Percentiles rank a stretch among this genome's conserved stretches.
Conservation (phyloP, 2,113 vertebrate species). For the Dicerorhinus sumatrensis region DNA sequence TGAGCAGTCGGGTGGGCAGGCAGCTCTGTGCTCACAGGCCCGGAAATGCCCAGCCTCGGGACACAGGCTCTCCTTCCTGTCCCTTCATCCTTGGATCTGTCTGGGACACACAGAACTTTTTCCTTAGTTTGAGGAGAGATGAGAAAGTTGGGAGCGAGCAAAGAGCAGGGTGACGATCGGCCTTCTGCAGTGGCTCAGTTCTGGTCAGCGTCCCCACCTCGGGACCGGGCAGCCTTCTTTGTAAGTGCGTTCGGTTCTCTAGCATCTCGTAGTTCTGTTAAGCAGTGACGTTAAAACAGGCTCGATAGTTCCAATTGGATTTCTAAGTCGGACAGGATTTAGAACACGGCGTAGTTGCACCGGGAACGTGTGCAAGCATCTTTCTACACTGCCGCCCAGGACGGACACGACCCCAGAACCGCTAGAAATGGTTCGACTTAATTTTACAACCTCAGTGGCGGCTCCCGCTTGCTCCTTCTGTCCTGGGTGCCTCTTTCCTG, state of each 20-base stretch:
- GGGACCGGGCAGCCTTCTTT: too few species aligned
- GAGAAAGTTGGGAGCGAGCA: neutral
- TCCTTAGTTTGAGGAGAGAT: rapidly evolving
- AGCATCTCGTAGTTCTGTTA: rapidly evolving
- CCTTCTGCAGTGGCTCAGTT: neutral
- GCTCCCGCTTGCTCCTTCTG: neutral
- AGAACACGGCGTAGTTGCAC: rapidly evolving
- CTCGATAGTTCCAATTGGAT: rapidly evolving
- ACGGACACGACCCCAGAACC: rapidly evolving
- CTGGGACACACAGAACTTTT: too few species aligned
- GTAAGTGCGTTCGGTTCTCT: rapidly evolving
- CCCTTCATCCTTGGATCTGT: rapidly evolving
- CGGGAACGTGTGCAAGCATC: neutral
- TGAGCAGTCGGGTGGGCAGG: neutral
- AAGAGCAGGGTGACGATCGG: neutral
- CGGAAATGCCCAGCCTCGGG: rapidly evolving
- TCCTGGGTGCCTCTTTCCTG: neutral
- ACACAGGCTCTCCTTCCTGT: too few species aligned
- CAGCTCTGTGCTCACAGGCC: neutral
- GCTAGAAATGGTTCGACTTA: too few species aligned
- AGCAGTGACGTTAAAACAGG: rapidly evolving
- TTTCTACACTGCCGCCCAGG: rapidly evolving
- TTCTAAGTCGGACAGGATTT: neutral
- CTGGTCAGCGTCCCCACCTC: rapidly evolving
- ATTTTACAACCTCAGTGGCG: rapidly evolving